These are phyloP conservation scores for Oligia fasciuncula DNA, from an alignment of 2,888 invertebrate genomes.

Conservation along the genomic window DNA sequence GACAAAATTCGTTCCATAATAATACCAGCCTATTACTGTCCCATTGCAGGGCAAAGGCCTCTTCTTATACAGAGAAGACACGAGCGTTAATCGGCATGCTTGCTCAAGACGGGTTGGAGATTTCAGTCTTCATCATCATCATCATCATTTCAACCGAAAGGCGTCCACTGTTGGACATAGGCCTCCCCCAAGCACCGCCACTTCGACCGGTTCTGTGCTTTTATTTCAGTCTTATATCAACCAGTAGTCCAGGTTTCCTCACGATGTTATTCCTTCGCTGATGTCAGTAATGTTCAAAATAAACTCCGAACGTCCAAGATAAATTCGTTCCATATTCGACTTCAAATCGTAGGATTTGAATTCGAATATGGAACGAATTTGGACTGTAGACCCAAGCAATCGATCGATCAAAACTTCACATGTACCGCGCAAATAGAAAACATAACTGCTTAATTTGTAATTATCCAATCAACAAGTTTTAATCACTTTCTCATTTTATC, in stretches of 20 bases:
- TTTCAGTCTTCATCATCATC: background rate
- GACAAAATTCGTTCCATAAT: background rate
- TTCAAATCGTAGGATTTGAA: background rate
- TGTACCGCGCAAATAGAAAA: background rate
- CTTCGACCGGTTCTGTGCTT: too few species aligned
- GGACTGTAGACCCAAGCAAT: too few species aligned
- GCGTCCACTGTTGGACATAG: too few species aligned
- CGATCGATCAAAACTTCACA: conserved; percentile 1
- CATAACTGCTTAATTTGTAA: conserved; percentile 15
- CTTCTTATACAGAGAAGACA: background rate
- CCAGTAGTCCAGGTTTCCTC: too few species aligned
- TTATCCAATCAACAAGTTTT: conserved; percentile 41
- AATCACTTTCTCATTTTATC: conserved; percentile 50
- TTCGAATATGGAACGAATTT: background rate
- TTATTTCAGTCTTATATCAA: too few species aligned
- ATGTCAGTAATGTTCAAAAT: background rate
- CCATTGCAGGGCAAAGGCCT: background rate
- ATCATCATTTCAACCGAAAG: too few species aligned
- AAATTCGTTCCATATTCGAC: background rate
- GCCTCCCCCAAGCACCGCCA: too few species aligned
- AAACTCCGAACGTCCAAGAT: background rate
- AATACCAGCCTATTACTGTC: background rate
- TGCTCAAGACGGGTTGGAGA: background rate
- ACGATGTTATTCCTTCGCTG: too few species aligned
- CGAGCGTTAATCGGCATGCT: background rate